Evolutionary conservation across 2,888 invertebrate species (phyloP), one percentile per base, ranked within the genome.

Genomic region (Athalia cordata): DNA sequence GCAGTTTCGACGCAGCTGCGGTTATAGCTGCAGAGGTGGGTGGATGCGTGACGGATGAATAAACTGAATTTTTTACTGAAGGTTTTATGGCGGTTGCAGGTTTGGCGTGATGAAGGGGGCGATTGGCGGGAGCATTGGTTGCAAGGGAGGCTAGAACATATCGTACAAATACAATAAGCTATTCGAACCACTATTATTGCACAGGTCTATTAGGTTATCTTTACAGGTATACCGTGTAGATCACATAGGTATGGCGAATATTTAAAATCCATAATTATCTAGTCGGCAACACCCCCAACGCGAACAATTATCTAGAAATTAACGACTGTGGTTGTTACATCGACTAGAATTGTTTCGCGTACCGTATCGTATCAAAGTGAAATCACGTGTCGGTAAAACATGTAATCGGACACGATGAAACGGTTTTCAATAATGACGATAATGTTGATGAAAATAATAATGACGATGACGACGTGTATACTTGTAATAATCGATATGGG

Each of bases 111-210:
- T 89, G 89, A 87, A 88, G 87, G 87, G 89, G 89, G 86, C 89
- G 90, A 88, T 89, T 93, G 93, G 93, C 93, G 92, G 93, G 93
- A 92, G 93, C 93, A 92, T 93, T 93, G 92, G 94, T 94, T 92
- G 93, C 93, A 92, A 94, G 93, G 93, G 93, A 94, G 91, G 94
- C 94, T 94, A 94, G 92, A 94, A 93, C 89, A 89, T 86, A 89
- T 84, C 83, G 85, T 85, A 85, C 83, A 85, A 84, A 84, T 84
- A 82, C 79, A 78, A 74, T 78, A 81, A 81, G 75, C 75, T 49
- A 64, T 72, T 47, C 75, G 62, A 62, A 62, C 49, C 75, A 75
- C 75, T 61, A 75, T 75, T n/a, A n/a, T 4, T 15, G 9, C 59
- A 57, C 13, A n/a, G 57, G 59, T 59, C 67, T 67, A 67, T 6